Percentiles rank a stretch among this genome's conserved stretches.
These are phyloP conservation scores for Trachemys scripta DNA, from an alignment of 2,113 vertebrate species.

Conservation along the genomic window DNA sequence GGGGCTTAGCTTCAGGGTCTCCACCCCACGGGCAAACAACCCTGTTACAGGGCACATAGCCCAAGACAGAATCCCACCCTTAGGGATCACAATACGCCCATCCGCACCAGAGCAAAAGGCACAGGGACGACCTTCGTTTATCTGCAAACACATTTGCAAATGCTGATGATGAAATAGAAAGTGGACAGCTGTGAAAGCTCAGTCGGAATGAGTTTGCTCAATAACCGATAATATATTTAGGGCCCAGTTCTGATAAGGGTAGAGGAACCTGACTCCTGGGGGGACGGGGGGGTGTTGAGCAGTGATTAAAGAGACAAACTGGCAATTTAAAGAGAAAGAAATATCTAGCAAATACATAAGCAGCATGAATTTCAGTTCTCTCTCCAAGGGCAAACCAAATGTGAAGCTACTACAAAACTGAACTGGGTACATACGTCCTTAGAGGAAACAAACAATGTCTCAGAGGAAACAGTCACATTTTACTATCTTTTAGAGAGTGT, in stretches of 20 bases:
- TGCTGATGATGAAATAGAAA: not conserved
- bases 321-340: not conserved
- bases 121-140: not conserved
- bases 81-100: accelerated
- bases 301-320: accelerated
- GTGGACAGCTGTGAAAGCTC: not conserved
- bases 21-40: not conserved
- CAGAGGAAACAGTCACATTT: not conserved
- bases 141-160: not conserved
- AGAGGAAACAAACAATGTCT: not conserved
- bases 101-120: not conserved
- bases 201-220: not conserved
- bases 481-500: not conserved
- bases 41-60: not conserved
- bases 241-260: not conserved
- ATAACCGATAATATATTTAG: not conserved
- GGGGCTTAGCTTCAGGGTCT: not conserved
- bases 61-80: not conserved
- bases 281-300: not conserved
- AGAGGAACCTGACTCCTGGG: not conserved
- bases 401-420: not conserved
- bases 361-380: constrained; percentile 3
- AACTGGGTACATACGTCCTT: not conserved
- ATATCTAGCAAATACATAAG: constrained; percentile 8
- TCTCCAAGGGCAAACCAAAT: constrained; percentile 28